Evolutionary conservation across 2,113 vertebrate species (phyloP).

Genomic region (Platysteira castanea): DNA sequence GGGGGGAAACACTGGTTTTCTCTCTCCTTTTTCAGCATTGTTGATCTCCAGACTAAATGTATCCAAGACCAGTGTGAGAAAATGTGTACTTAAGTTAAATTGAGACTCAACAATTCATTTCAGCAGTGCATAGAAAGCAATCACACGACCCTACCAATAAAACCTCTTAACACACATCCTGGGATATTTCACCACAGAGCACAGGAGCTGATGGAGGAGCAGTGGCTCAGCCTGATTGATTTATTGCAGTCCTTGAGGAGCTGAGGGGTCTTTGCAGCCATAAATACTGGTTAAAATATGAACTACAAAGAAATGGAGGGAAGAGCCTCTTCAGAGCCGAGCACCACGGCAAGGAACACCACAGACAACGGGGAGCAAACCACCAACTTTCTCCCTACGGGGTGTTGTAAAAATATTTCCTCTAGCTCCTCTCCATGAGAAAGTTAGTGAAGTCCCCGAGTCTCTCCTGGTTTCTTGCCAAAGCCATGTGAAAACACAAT

Average conservation of each 20-base stretch:
- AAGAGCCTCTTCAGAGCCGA: not conserved
- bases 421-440: slow-evolving; percentile 11
- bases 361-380: not conserved
- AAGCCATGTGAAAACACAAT: slow-evolving; percentile 43
- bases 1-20: not conserved
- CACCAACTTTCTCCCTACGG: not conserved
- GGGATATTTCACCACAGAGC: not conserved
- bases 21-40: not conserved
- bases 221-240: not conserved
- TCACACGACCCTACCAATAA: not conserved
- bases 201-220: not conserved
- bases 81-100: not conserved
- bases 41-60: not conserved
- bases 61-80: not conserved
- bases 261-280: not conserved
- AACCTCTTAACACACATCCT: not conserved
- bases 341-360: not conserved
- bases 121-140: not conserved
- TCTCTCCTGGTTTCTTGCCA: slow-evolving; percentile 11
- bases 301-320: not conserved
- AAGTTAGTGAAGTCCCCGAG: not conserved
- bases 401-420: slow-evolving; percentile 23
- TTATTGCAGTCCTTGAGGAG: not conserved
- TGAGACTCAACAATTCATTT: not conserved
- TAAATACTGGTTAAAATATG: not conserved